Evolutionary conservation across 2,113 vertebrate genomes (phyloP).

Genomic region (Varanus salvator): DNA sequence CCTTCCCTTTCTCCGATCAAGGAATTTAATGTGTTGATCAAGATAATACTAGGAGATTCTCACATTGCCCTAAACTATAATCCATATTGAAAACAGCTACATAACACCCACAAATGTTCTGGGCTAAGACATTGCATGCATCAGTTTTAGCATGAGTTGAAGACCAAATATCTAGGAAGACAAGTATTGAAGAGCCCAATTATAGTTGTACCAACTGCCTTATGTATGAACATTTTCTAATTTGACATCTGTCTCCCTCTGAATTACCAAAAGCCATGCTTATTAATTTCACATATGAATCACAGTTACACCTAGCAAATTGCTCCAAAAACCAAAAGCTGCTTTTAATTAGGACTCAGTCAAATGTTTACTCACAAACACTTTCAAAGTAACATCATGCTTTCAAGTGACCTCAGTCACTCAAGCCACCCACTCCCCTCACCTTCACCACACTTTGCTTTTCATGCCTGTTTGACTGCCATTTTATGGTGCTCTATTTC

Average conservation of each 20-base stretch:
- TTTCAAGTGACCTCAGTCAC: not conserved
- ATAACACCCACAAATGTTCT: not conserved
- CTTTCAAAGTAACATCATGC: not conserved
- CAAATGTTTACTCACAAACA: not conserved
- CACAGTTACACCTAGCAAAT: constrained; percentile 65
- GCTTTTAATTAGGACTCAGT: constrained; percentile 9
- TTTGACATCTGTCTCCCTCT: constrained; percentile 30
- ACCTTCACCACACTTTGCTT: not conserved
- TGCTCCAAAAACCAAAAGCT: constrained; percentile 67
- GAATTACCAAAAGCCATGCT: constrained; percentile 46
- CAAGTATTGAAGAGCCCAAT: not conserved
- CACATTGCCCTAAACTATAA: not conserved
- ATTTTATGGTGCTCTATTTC: too few relatives aligned
- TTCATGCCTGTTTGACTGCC: not conserved
- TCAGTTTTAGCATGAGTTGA: not conserved
- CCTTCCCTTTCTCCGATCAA: too few relatives aligned
- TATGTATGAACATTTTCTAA: not conserved
- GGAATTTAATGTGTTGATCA: not conserved
- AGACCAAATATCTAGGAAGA: too few relatives aligned
- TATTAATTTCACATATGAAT: constrained; percentile 59
- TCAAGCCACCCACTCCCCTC: not conserved
- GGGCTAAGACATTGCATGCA: not conserved
- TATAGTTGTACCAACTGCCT: not conserved
- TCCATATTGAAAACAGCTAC: not conserved
- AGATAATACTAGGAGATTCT: not conserved